These are phyloP conservation scores for Acholoe squamosa DNA, from an alignment of 2,888 invertebrate genomes.

Conservation along the genomic window DNA sequence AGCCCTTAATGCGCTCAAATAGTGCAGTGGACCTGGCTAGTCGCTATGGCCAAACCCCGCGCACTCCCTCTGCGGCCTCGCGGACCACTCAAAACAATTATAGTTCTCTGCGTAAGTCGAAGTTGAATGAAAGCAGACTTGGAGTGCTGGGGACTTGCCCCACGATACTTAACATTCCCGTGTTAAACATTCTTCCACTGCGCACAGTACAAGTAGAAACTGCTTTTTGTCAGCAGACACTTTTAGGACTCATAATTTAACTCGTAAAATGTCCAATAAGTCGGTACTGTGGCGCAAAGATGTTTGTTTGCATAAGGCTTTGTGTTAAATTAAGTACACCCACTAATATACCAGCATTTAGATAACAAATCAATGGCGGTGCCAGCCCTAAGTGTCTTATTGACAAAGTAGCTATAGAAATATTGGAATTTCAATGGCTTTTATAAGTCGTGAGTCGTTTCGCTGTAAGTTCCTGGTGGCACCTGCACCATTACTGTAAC, in stretches of 20 bases:
- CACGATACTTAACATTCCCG: neutral
- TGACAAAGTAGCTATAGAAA: no score
- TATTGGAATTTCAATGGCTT: no score
- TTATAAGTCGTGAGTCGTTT: no score
- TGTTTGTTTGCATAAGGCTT: slow-evolving; percentile 18
- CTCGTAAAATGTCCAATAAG: neutral
- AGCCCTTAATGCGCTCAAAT: slow-evolving; percentile 87
- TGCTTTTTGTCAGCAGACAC: no score
- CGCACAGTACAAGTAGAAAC: neutral
- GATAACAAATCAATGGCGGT: neutral
- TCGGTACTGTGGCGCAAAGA: neutral
- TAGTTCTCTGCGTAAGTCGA: slow-evolving; percentile 70
- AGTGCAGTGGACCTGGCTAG: slow-evolving; percentile 95
- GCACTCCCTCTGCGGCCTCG: neutral
- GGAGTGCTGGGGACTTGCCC: neutral
- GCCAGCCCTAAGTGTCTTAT: no score
- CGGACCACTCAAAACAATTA: slow-evolving; percentile 64
- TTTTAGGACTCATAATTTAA: no score
- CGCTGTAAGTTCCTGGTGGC: no score
- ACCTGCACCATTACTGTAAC: no score
- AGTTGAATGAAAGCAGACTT: neutral
- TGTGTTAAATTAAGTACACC: neutral
- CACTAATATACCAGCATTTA: slow-evolving; percentile 21
- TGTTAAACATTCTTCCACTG: neutral
- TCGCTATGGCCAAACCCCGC: slow-evolving; percentile 1